Conservation (phyloP, 2,888 invertebrate species). For the Lymantria monacha region DNA sequence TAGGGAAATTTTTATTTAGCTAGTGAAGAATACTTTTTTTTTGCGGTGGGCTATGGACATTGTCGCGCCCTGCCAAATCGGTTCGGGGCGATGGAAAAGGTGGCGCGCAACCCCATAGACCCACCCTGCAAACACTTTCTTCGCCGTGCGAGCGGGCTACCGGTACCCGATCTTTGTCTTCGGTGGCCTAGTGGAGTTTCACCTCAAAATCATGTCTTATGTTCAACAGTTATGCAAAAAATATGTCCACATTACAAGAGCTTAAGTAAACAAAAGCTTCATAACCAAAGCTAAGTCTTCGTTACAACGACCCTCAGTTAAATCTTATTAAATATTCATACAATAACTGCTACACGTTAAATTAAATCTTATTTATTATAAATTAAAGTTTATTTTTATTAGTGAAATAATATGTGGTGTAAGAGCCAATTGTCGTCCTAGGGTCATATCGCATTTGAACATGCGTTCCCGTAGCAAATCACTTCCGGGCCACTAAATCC, state of each 20-base stretch:
- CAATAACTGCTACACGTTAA: conserved; percentile 39
- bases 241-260: conserved; percentile 25
- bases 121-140: too few relatives aligned
- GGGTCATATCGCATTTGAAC: conserved; percentile 71
- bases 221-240: conserved; percentile 7
- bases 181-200: too few relatives aligned
- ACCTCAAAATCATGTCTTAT: too few relatives aligned
- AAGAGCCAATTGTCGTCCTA: conserved; percentile 65
- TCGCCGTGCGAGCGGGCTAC: too few relatives aligned
- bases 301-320: conserved; percentile 59
- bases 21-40: too few relatives aligned
- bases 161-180: too few relatives aligned
- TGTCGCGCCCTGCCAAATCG: too few relatives aligned
- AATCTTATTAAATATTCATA: conserved; percentile 60
- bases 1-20: too few relatives aligned
- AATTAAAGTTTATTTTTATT: conserved; percentile 53
- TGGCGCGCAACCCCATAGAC: too few relatives aligned
- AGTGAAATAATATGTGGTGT: conserved; percentile 48
- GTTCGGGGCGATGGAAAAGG: too few relatives aligned
- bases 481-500: conserved; percentile 82
- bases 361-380: conserved; percentile 1
- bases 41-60: too few relatives aligned
- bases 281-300: conserved; percentile 49
- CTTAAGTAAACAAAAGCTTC: conserved; percentile 30
- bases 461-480: conserved; percentile 82